phyloP scores from a whole-genome alignment of 1,140 invertebrate genomes.

The Drosophila aff. region DNA sequence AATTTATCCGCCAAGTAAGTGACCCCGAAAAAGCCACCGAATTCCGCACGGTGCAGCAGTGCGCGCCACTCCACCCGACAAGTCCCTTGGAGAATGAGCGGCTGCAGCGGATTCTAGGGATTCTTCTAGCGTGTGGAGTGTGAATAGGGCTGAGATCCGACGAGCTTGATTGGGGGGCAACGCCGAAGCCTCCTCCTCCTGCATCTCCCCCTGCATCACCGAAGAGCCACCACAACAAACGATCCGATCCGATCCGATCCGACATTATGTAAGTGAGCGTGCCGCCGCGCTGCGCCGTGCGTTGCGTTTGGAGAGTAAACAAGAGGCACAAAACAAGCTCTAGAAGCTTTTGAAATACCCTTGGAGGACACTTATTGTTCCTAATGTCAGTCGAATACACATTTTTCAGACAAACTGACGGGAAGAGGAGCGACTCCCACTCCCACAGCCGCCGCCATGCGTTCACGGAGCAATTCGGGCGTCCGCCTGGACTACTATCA shows the following conservation, averaged over 20 bases:
- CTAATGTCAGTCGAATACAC: not conserved
- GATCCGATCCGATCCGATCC: conserved; percentile 22
- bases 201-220: conserved; percentile 6
- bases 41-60: conserved; percentile 7
- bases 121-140: conserved; percentile 18
- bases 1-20: conserved; percentile 42
- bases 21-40: conserved; percentile 10
- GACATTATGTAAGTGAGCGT: conserved; percentile 51
- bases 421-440: not conserved
- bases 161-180: conserved; percentile 5
- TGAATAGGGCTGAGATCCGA: conserved; percentile 12
- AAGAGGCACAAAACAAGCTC: conserved; percentile 11
- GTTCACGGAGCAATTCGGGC: conserved; percentile 97
- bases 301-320: conserved; percentile 21
- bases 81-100: conserved; percentile 26
- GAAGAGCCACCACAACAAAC: conserved; percentile 37
- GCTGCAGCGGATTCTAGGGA: conserved; percentile 24
- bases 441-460: conserved; percentile 87
- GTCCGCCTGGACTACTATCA: conserved; percentile 98
- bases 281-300: conserved; percentile 6
- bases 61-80: conserved; percentile 5
- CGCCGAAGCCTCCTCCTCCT: conserved; percentile 3
- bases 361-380: not conserved
- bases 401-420: conserved; percentile 5
- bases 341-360: conserved; percentile 4